Conservation (phyloP, 2,797 vertebrate genomes). For the Sparidentex hasta region DNA sequence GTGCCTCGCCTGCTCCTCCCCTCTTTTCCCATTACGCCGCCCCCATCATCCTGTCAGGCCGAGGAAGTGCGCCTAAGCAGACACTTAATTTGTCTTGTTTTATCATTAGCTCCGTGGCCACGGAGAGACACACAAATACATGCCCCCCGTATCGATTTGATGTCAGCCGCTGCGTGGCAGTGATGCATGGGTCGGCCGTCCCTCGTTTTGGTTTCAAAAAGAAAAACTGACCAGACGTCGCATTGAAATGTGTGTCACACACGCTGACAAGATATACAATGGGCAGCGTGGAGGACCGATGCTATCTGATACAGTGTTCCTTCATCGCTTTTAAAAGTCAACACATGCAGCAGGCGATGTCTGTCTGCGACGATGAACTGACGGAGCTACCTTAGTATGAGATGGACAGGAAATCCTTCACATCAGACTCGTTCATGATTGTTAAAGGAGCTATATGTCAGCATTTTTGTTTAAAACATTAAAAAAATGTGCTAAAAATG, state of each 20-base stretch:
- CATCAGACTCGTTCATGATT: slow-evolving; percentile 21
- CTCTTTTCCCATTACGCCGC: slow-evolving; percentile 58
- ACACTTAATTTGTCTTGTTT: slow-evolving; percentile 84
- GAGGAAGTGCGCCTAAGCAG: slow-evolving; percentile 71
- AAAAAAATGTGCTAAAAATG: no score
- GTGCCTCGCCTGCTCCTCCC: slow-evolving; percentile 22
- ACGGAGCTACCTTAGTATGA: slow-evolving; percentile 18
- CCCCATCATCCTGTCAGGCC: slow-evolving; percentile 68
- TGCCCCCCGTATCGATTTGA: slow-evolving; percentile 76
- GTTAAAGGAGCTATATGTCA: not conserved
- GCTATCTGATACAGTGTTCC: slow-evolving; percentile 47
- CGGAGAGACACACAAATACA: slow-evolving; percentile 67
- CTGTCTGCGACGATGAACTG: slow-evolving; percentile 38
- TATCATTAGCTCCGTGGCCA: slow-evolving; percentile 78
- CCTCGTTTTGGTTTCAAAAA: slow-evolving; percentile 67
- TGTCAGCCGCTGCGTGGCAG: slow-evolving; percentile 55
- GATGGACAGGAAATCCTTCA: slow-evolving; percentile 15
- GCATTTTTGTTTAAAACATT: no score
- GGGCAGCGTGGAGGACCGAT: slow-evolving; percentile 60
- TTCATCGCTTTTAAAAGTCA: slow-evolving; percentile 41
- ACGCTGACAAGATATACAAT: slow-evolving; percentile 46
- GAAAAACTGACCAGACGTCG: slow-evolving; percentile 48
- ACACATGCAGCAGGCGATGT: not conserved
- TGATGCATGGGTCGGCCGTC: slow-evolving; percentile 64
- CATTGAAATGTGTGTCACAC: slow-evolving; percentile 64